A percentile compares a stretch with the other conserved stretches of the same genome.
These are phyloP conservation scores for Hippopotamyrus pictus DNA, from an alignment of 2,797 vertebrate genomes.

Conservation along the genomic window DNA sequence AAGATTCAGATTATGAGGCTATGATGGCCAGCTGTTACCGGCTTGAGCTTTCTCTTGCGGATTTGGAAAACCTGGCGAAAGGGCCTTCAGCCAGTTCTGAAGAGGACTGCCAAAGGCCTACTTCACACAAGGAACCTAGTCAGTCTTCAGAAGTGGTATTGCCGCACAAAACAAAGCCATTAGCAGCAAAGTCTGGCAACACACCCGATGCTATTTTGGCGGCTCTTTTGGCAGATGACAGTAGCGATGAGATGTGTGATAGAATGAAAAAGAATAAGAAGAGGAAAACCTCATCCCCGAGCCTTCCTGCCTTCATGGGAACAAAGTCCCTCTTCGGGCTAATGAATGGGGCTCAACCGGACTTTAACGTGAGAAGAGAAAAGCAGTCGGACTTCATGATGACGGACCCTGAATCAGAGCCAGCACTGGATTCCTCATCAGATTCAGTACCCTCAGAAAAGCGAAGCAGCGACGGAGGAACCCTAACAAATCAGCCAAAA, in stretches of 20 bases:
- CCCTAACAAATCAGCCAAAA: neutral
- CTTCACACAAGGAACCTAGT: slow-evolving; percentile 23
- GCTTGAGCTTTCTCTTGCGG: slow-evolving; percentile 69
- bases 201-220: slow-evolving; percentile 77
- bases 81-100: slow-evolving; percentile 18
- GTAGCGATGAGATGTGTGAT: slow-evolving; percentile 43
- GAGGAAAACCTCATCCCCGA: slow-evolving; percentile 36
- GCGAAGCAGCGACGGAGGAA: slow-evolving; percentile 12
- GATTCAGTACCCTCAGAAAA: neutral
- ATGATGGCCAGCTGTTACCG: slow-evolving; percentile 70
- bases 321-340: slow-evolving; percentile 54
- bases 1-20: slow-evolving; percentile 72
- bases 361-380: slow-evolving; percentile 4
- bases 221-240: slow-evolving; percentile 63
- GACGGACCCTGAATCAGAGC: slow-evolving; percentile 36
- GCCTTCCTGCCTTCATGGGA: slow-evolving; percentile 75
- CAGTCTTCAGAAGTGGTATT: neutral
- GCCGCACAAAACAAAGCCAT: slow-evolving; percentile 20
- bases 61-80: slow-evolving; percentile 66
- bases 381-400: neutral
- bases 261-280: slow-evolving; percentile 34
- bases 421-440: slow-evolving; percentile 16
- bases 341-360: slow-evolving; percentile 13
- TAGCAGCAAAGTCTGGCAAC: slow-evolving; percentile 46
- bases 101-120: slow-evolving; percentile 5